Percentiles rank a stretch among this genome's conserved stretches.
Evolutionary conservation across 2,888 invertebrate genomes (phyloP).

Genomic region (Ophraella communa): DNA sequence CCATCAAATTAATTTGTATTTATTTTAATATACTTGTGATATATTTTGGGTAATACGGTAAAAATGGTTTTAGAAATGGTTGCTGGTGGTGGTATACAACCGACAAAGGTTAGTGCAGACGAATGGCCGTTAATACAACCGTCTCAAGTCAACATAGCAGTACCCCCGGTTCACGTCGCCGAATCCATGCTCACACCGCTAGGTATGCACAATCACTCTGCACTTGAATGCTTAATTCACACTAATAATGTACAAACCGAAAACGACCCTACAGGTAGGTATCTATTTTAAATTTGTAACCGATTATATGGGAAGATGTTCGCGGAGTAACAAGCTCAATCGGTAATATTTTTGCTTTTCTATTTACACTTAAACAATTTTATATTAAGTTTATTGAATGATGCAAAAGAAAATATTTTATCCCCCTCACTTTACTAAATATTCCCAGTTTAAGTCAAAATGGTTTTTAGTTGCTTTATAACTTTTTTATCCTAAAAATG

Average conservation of each 20-base stretch:
- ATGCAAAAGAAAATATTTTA: neutral
- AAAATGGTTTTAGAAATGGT: slow-evolving; percentile 50
- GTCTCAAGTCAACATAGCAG: slow-evolving; percentile 75
- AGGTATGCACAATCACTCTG: slow-evolving; percentile 61
- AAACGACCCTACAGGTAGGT: slow-evolving; percentile 11
- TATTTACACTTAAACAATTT: neutral
- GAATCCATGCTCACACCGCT: slow-evolving; percentile 80
- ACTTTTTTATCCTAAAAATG: too few relatives aligned
- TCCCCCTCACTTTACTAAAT: too few relatives aligned
- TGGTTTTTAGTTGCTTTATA: too few relatives aligned
- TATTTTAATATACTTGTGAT: neutral
- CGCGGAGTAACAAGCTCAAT: neutral
- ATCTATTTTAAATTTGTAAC: neutral
- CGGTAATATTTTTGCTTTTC: neutral
- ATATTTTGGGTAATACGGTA: slow-evolving; percentile 4
- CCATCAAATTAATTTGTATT: slow-evolving; percentile 14
- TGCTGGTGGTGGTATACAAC: slow-evolving; percentile 58
- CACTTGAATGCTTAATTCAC: slow-evolving; percentile 24
- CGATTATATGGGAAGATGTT: slow-evolving; percentile 3
- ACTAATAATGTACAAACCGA: slow-evolving; percentile 24
- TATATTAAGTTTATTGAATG: too few relatives aligned
- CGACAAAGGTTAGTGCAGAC: slow-evolving; percentile 65
- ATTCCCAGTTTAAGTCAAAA: too few relatives aligned
- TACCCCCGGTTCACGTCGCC: slow-evolving; percentile 76
- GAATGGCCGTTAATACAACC: slow-evolving; percentile 72